Evolutionary conservation across 2,888 invertebrate genomes (phyloP), one percentile per base, ranked within the genome.

Genomic region (Colostygia pectinataria): DNA sequence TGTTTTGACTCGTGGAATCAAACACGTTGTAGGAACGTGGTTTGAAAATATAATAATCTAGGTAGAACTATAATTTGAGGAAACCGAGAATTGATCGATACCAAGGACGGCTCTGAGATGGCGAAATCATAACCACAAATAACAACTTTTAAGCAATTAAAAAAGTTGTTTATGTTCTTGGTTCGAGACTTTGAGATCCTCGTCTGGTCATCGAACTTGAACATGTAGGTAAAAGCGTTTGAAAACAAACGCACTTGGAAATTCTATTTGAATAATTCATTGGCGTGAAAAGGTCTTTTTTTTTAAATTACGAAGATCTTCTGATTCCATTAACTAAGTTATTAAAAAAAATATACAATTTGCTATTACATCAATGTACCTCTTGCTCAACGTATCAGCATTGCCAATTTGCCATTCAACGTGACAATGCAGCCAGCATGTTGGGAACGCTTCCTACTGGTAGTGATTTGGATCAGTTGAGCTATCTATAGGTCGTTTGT

Each of bases 81-180:
- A 58, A 55, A 61, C 20, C 32, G 36, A 29, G 50, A 29, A 29
- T 41, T 27, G 12, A 45, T 56, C 62, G 55, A 55, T 63, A 59
- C 52, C n/a, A 46, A 44, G 48, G 45, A 25, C 49, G 34, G 13
- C 10, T n/a, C 12, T 12, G 20, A 23, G 15, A 31, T 33, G 48
- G 32, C 42, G 32, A 43, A 45, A 38, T 32, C 38, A 6, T 18
- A 38, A 9, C 29, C 18, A 28, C 20, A 4, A 37, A 27, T 28
- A 7, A 8, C 39, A 24, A 14, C 23, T 28, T 33, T 23, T 39
- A 10, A 39, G 33, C 25, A 47, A 40, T 46, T 48, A 42, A 49
- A 42, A 37, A 20, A 40, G 31, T 40, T 57, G 54, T 54, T 57
- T 52, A 57, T 33, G 36, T 45, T 36, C 37, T 34, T 18, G 41